Conservation (phyloP, 2,797 vertebrate genomes). For the Scyliorhinus canicula region DNA sequence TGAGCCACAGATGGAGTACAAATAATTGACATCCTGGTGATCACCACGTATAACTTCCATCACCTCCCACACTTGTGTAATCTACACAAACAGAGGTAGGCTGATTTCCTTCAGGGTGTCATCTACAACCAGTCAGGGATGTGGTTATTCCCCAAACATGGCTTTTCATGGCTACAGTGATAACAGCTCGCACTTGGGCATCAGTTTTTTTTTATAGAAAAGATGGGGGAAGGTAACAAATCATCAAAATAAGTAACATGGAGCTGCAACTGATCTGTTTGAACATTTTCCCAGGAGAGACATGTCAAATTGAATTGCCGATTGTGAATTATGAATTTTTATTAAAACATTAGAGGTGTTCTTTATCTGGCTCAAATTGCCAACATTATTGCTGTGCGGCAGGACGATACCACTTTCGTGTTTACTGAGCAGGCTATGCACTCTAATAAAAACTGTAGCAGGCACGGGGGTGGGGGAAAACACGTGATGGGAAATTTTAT, state of each 20-base stretch:
- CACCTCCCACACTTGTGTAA: neutral
- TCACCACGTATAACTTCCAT: neutral
- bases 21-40: neutral
- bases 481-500: neutral
- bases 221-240: neutral
- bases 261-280: neutral
- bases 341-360: neutral
- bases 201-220: neutral
- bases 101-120: neutral
- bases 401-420: neutral
- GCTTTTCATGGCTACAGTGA: neutral
- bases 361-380: neutral
- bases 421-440: neutral
- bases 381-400: neutral
- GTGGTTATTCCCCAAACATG: neutral
- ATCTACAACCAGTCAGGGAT: neutral
- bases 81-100: neutral
- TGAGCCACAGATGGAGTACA: neutral
- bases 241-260: neutral
- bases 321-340: neutral
- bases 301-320: neutral
- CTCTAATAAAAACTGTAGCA: neutral
- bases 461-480: neutral
- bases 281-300: neutral
- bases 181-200: neutral